Evolutionary conservation across 2,888 invertebrate genomes (phyloP).

Genomic region (Hirtodrosophila histrioides): DNA sequence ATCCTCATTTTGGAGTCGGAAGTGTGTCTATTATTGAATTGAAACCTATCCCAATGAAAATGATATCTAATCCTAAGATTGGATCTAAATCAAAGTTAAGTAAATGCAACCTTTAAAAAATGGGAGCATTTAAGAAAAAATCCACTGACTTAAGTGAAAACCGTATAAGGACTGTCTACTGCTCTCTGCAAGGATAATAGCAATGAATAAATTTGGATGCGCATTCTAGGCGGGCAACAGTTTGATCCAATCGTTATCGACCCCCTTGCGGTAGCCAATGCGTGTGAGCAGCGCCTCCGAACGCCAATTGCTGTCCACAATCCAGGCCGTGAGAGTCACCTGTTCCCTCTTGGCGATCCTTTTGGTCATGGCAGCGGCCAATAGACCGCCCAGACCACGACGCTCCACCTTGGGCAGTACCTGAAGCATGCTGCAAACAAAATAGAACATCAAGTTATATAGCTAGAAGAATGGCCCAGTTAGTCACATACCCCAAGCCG

Average conservation of each 20-base stretch:
- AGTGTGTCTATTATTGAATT: too few species aligned
- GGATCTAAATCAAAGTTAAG: too few species aligned
- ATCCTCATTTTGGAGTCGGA: too few species aligned
- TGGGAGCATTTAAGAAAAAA: too few species aligned
- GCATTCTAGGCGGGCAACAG: conserved; percentile 46
- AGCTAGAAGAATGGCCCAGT: background rate
- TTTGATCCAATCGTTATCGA: conserved; percentile 80
- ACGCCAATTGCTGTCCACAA: conserved; percentile 69
- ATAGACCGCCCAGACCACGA: conserved; percentile 73
- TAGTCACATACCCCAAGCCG: conserved; percentile 71
- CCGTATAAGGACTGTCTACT: too few species aligned
- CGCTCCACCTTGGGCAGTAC: conserved; percentile 72
- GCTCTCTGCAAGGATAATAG: too few species aligned
- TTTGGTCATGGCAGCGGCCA: conserved; percentile 69
- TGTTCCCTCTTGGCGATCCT: conserved; percentile 61
- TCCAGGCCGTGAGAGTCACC: conserved; percentile 73
- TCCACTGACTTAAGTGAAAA: too few species aligned
- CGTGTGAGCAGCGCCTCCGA: conserved; percentile 71
- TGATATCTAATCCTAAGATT: too few species aligned
- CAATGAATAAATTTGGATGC: background rate
- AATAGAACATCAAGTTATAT: too few species aligned
- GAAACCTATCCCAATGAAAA: too few species aligned
- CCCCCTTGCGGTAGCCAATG: conserved; percentile 65
- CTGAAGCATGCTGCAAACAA: conserved; percentile 68
- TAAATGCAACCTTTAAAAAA: too few species aligned